A percentile compares a stretch with the other conserved stretches of the same genome.
Conservation (phyloP, 2,797 vertebrate genomes). For the Ctenosaura bakeri region DNA sequence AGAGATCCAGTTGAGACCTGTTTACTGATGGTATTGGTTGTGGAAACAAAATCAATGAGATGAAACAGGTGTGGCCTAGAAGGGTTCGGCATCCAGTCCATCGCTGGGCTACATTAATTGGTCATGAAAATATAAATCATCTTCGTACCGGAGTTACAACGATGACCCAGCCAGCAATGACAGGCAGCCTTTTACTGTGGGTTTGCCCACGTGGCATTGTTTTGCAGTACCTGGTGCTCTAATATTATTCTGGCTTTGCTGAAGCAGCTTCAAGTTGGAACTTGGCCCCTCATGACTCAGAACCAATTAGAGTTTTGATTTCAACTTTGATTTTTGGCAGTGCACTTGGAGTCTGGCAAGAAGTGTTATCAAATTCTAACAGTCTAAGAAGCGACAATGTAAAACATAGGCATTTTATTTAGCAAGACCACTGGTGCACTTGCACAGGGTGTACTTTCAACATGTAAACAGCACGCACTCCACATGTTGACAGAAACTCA, state of each 20-base stretch:
- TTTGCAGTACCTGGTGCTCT: neutral
- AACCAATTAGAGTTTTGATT: constrained; percentile 12
- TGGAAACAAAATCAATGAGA: neutral
- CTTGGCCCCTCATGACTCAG: constrained; percentile 13
- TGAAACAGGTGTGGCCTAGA: neutral
- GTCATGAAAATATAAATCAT: neutral
- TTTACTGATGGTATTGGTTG: neutral
- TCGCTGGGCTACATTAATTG: neutral
- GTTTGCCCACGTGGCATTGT: neutral
- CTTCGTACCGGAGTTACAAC: neutral
- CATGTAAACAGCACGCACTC: neutral
- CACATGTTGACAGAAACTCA: neutral
- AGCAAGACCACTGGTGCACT: neutral
- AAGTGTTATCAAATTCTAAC: neutral
- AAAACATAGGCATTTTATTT: neutral
- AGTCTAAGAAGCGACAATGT: neutral
- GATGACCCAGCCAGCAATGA: neutral
- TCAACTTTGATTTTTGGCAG: constrained; percentile 33
- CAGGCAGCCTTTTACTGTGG: neutral
- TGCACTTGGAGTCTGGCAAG: constrained; percentile 7
- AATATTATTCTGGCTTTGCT: neutral
- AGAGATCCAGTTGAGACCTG: neutral
- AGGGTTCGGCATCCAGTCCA: too few species aligned
- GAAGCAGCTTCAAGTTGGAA: constrained; percentile 1
- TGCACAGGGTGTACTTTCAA: neutral